These are phyloP conservation scores for Porphyrio hochstetteri DNA, from an alignment of 2,113 vertebrate species.

Conservation along the genomic window DNA sequence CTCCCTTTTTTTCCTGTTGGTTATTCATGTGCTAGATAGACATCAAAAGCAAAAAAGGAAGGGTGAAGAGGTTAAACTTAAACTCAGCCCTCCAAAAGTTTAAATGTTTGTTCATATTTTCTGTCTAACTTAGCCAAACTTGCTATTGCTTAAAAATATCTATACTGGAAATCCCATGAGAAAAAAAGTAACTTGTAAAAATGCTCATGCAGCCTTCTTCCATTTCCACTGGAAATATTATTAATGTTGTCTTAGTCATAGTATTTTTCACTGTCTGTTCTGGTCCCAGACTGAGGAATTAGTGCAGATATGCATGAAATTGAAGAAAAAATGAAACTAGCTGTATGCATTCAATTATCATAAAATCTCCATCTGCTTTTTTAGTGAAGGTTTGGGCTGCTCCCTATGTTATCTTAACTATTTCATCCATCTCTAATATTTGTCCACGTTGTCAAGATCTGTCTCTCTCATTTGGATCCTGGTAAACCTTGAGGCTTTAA, in stretches of 20 bases:
- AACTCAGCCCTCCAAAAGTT: not conserved
- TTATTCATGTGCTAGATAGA: slow-evolving; percentile 1
- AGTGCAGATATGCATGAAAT: not conserved
- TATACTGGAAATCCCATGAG: not conserved
- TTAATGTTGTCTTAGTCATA: not conserved
- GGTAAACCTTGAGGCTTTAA: not conserved
- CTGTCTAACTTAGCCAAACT: not conserved
- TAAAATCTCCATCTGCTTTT: not conserved
- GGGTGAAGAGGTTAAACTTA: slow-evolving; percentile 11
- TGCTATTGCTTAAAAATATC: slow-evolving; percentile 14
- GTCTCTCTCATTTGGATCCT: slow-evolving; percentile 8
- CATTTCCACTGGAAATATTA: slow-evolving; percentile 2
- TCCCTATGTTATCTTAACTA: not conserved
- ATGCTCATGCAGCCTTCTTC: not conserved
- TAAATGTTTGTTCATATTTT: not conserved
- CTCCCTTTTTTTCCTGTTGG: not conserved
- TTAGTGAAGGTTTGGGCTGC: not conserved
- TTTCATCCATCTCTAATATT: not conserved
- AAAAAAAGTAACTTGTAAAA: not conserved
- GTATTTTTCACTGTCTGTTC: not conserved
- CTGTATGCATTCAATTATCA: not conserved
- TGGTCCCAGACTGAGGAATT: not conserved
- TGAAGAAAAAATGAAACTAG: not conserved
- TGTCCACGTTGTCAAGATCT: not conserved
- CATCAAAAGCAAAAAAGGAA: slow-evolving; percentile 2